Evolutionary conservation across 2,113 vertebrate species (phyloP), one percentile per base, ranked within the genome.

Genomic region (Saimiri boliviensis): DNA sequence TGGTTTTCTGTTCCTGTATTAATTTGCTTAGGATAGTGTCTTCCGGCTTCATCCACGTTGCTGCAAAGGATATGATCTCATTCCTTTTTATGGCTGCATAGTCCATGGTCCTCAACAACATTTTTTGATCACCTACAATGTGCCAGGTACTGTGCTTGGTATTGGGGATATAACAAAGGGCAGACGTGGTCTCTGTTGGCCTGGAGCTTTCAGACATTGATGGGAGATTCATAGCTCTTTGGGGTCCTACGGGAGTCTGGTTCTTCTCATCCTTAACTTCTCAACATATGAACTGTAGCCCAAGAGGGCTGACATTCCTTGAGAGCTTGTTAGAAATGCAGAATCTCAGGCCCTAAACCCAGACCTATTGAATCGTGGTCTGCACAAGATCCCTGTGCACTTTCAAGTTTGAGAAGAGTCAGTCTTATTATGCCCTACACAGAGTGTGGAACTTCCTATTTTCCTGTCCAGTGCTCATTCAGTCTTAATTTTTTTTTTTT

Each of bases 341-440:
- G 66, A 63, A 17, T 58, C 60, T 42, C 2, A 5, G 20, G 13
- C 56, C 68, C 17, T 16, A 2, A 60, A 10, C 19, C 70, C 49
- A n/a, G n/a, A 81, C 19, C 32, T 20, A 8, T 2, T 16, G n/a
- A 83, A 7, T 19, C 25, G 56, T 30, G 8, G 35, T 8, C 10
- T 20, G 3, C 12, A 32, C 27, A 12, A 13, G 25, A 12, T 12
- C 40, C 37, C 14, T 10, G 8, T 0, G 27, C 16, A 23, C 35
- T 2, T 4, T 23, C 70, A 8, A 2, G 10, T 45, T 30, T 16
- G 45, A 58, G 35, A 35, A 40, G 11, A 13, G 4, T 37, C 0
- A 0, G 47, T 9, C 35, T 40, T 4, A 4, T 25, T 9, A 45
- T 10, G 4, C 27, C 16, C 40, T 58, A 68, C 5, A 4, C 0